Evolutionary conservation across 2,888 invertebrate species (phyloP).

Genomic region (Plebejus anna): DNA sequence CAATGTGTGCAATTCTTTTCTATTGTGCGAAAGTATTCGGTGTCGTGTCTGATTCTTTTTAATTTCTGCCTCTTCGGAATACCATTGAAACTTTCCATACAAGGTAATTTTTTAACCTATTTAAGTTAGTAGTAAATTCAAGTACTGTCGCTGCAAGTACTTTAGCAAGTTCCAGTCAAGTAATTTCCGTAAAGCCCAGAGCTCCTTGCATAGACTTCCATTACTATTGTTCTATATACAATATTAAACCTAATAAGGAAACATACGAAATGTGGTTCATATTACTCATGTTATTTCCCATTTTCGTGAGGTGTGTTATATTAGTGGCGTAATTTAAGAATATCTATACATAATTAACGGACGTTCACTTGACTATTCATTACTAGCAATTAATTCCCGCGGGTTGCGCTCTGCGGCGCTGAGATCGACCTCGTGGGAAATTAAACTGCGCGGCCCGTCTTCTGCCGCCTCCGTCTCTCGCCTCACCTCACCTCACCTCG

Average conservation of each 20-base stretch:
- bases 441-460: slow-evolving; percentile 78
- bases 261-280: not conserved
- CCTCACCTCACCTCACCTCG: slow-evolving; percentile 50
- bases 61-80: not conserved
- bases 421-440: slow-evolving; percentile 81
- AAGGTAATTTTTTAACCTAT: not conserved
- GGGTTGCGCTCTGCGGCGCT: slow-evolving; percentile 74
- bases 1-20: slow-evolving; percentile 8
- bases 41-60: not conserved
- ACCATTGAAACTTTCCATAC: not conserved
- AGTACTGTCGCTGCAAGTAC: no score
- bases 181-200: not conserved
- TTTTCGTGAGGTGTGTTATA: slow-evolving; percentile 31
- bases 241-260: not conserved
- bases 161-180: not conserved
- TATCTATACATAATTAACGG: slow-evolving; percentile 71
- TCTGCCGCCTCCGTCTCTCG: slow-evolving; percentile 61
- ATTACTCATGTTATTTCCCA: slow-evolving; percentile 3
- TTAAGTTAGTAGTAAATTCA: no score
- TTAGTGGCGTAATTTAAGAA: slow-evolving; percentile 42
- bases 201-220: not conserved
- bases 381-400: slow-evolving; percentile 80
- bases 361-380: slow-evolving; percentile 79
- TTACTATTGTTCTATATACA: not conserved
- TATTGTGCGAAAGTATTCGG: not conserved